Conservation (phyloP, 2,113 vertebrate species). For the Scomber colias region DNA sequence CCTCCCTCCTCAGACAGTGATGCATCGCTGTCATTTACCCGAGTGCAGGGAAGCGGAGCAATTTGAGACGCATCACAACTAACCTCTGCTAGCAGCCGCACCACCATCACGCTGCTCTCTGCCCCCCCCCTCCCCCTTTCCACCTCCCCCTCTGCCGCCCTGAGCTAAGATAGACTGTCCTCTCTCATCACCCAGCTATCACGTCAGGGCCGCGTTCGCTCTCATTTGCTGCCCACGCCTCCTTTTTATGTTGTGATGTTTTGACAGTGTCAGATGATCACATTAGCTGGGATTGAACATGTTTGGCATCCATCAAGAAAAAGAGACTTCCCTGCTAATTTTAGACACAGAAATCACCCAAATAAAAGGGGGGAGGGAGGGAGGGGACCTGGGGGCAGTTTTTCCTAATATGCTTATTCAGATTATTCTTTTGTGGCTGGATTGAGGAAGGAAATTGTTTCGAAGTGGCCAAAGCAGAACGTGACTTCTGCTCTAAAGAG, state of each 20-base stretch:
- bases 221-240: slow-evolving; percentile 49
- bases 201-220: slow-evolving; percentile 53
- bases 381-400: background rate
- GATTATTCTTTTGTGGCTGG: background rate
- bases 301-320: background rate
- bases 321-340: background rate
- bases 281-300: background rate
- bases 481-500: background rate
- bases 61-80: slow-evolving; percentile 49
- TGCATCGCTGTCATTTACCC: slow-evolving; percentile 50
- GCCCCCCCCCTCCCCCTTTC: background rate
- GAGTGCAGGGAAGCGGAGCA: slow-evolving; percentile 23
- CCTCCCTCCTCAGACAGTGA: slow-evolving; percentile 37
- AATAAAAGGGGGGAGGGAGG: no score
- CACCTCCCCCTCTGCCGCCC: background rate
- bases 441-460: slow-evolving; percentile 55
- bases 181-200: slow-evolving; percentile 62
- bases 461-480: background rate
- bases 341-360: background rate
- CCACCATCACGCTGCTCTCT: slow-evolving; percentile 27
- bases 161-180: slow-evolving; percentile 74
- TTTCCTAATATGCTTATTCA: background rate
- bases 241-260: slow-evolving; percentile 41
- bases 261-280: slow-evolving; percentile 39
- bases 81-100: slow-evolving; percentile 32